A percentile compares a stretch with the other conserved stretches of the same genome.
These are phyloP conservation scores for Solea solea DNA, from an alignment of 2,113 vertebrate species.

Conservation along the genomic window DNA sequence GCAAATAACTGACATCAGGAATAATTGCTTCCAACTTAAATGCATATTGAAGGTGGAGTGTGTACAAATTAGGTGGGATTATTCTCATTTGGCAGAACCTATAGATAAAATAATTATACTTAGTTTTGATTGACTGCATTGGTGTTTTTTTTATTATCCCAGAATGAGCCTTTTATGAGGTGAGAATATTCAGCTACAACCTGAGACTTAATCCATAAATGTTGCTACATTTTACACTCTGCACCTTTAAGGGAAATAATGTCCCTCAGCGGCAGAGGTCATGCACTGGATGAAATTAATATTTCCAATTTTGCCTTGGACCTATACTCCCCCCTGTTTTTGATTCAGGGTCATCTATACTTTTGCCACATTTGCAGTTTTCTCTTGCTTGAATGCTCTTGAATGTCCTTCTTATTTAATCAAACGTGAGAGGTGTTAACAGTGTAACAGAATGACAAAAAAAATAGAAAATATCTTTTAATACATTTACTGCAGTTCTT, in stretches of 20 bases:
- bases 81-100: too few relatives aligned
- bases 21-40: slow-evolving; percentile 43
- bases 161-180: too few relatives aligned
- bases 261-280: slow-evolving; percentile 49
- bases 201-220: background rate
- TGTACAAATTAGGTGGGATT: too few relatives aligned
- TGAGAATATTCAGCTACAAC: background rate
- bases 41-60: too few relatives aligned
- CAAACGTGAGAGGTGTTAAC: slow-evolving; percentile 47
- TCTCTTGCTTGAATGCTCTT: slow-evolving; percentile 44
- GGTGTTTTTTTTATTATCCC: too few relatives aligned
- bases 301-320: slow-evolving; percentile 65
- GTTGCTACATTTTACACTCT: too few relatives aligned
- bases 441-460: slow-evolving; percentile 29
- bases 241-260: slow-evolving; percentile 44
- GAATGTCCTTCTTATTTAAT: slow-evolving; percentile 61
- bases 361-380: slow-evolving; percentile 26
- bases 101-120: too few relatives aligned
- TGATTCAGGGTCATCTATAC: slow-evolving; percentile 38
- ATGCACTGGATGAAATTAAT: slow-evolving; percentile 44
- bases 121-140: too few relatives aligned
- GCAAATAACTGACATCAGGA: slow-evolving; percentile 18
- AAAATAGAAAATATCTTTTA: slow-evolving; percentile 34
- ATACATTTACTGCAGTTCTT: slow-evolving; percentile 3
- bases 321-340: slow-evolving; percentile 29